These are phyloP conservation scores for Phthorimaea operculella DNA, from an alignment of 1,140 invertebrate genomes.

Conservation along the genomic window DNA sequence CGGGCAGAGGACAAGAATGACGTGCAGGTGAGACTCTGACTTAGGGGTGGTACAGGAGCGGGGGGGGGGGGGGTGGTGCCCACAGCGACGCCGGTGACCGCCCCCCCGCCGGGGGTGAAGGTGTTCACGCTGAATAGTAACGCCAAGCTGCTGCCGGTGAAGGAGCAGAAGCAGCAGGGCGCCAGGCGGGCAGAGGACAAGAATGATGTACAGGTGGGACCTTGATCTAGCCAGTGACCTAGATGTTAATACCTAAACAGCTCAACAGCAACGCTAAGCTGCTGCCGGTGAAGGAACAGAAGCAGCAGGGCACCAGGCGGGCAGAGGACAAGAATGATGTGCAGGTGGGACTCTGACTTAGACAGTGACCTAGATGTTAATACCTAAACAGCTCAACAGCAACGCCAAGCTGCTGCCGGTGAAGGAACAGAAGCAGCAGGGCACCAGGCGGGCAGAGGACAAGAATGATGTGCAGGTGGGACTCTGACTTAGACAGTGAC, in stretches of 20 bases:
- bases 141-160: slow-evolving; percentile 9
- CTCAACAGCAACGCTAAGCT: slow-evolving; percentile 19
- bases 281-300: slow-evolving; percentile 2
- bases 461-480: slow-evolving; percentile 16
- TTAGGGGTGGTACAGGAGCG: too few relatives aligned
- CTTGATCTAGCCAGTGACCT: too few relatives aligned
- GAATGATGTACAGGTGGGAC: slow-evolving; percentile 17
- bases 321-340: slow-evolving; percentile 13
- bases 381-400: slow-evolving; percentile 23
- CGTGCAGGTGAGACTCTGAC: slow-evolving; percentile 24
- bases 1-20: slow-evolving; percentile 13
- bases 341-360: too few relatives aligned
- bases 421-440: slow-evolving; percentile 10
- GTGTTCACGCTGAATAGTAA: slow-evolving; percentile 26
- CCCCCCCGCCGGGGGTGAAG: slow-evolving; percentile 23
- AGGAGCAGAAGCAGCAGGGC: slow-evolving; percentile 11
- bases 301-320: slow-evolving; percentile 15
- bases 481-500: too few relatives aligned
- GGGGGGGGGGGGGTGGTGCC: too few relatives aligned
- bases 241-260: too few relatives aligned
- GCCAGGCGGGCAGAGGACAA: slow-evolving; percentile 16
- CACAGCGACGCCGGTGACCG: slow-evolving; percentile 14
- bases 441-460: slow-evolving; percentile 17
- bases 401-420: slow-evolving; percentile 8
- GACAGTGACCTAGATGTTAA: too few relatives aligned